Percentiles rank a stretch among this genome's conserved stretches.
Evolutionary conservation across 2,888 invertebrate species (phyloP).

Genomic region (Lycophotia porphyrea): DNA sequence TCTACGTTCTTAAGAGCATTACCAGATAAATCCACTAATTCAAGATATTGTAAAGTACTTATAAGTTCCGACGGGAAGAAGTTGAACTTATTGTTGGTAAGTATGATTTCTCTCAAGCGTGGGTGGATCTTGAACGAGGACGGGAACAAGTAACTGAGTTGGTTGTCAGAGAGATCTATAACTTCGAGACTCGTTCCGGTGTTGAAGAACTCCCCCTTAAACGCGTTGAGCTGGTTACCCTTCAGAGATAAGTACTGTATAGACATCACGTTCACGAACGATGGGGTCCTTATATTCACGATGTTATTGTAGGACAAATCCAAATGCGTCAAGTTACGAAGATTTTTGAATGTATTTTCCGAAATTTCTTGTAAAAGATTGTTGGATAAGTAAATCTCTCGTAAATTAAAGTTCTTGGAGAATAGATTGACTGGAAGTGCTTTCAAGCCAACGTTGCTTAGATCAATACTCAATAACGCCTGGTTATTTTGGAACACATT

Average conservation of each 20-base stretch:
- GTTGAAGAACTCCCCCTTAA: constrained; percentile 96
- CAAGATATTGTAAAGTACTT: constrained; percentile 94
- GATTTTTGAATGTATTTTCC: constrained; percentile 94
- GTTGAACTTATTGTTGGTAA: constrained; percentile 94
- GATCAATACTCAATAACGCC: constrained; percentile 92
- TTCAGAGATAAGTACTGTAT: constrained; percentile 93
- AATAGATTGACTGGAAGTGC: constrained; percentile 93
- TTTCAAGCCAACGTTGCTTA: constrained; percentile 94
- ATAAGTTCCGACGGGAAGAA: constrained; percentile 96
- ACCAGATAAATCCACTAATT: constrained; percentile 93
- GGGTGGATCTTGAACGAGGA: constrained; percentile 96
- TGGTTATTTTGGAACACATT: constrained; percentile 93
- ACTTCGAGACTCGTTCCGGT: constrained; percentile 95
- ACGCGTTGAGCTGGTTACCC: constrained; percentile 94
- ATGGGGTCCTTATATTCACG: constrained; percentile 93
- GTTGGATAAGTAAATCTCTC: constrained; percentile 92
- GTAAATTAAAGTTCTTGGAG: constrained; percentile 91
- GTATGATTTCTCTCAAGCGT: constrained; percentile 92
- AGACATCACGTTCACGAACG: constrained; percentile 94
- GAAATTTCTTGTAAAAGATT: constrained; percentile 94
- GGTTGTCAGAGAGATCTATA: constrained; percentile 95
- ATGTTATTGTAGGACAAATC: constrained; percentile 95
- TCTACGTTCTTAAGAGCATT: constrained; percentile 95
- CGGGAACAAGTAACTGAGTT: constrained; percentile 95
- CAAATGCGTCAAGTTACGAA: constrained; percentile 93